Base-by-base conservation (phyloP, 37 sponge, comb jelly and placozoan species). In the Spongia lamella region DNA sequence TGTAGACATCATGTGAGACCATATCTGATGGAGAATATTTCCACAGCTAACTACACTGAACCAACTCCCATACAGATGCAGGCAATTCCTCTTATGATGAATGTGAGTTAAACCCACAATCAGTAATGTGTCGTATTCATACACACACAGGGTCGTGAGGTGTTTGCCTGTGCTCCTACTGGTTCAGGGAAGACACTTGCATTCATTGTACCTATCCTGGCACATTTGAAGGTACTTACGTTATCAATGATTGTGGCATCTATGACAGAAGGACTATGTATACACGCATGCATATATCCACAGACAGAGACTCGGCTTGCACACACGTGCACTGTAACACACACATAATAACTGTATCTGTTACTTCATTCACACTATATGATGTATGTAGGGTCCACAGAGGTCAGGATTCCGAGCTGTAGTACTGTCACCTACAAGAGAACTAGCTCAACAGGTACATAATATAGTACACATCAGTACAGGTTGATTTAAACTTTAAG, bases 21-120 rank as follows among this genome's bases (percentile, higher is more conserved):
- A 20, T 90, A 86, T 63, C 37, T 93, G 17, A n/a, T 79, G 63
- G 43, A 36, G 31, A 93, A 86, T 40, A 51, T 93, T 21, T 47
- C 51, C 0, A 31, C 59, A 15, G 56, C 79, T 77, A 90, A 90
- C 16, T 92, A 89, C 65, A 24, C 4, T 1, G 65, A 58, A 26
- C 96, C 96, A 21, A 92, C 96, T 40, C 96, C 96, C 34, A 81
- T 96, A 43, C 96, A 96, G 72, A 96, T 96, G 96, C 96, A 96
- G 63, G 85, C 88, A 14, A 86, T 89, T 3, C 96, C 93, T 7
- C 77, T 96, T 3, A 83, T 96, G 84, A 64, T 96, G 63, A 71
- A 81, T 16, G 94, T 93, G 33, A 38, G 84, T 30, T 14, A 54
- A 43, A 71, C 56, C 26, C 55, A 26, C 54, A 67, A 13, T 14